Percentiles rank a stretch among this genome's conserved stretches.
phyloP scores from a whole-genome alignment of 2,888 invertebrate genomes.

The Kuschelorhynchus macadamiae region DNA sequence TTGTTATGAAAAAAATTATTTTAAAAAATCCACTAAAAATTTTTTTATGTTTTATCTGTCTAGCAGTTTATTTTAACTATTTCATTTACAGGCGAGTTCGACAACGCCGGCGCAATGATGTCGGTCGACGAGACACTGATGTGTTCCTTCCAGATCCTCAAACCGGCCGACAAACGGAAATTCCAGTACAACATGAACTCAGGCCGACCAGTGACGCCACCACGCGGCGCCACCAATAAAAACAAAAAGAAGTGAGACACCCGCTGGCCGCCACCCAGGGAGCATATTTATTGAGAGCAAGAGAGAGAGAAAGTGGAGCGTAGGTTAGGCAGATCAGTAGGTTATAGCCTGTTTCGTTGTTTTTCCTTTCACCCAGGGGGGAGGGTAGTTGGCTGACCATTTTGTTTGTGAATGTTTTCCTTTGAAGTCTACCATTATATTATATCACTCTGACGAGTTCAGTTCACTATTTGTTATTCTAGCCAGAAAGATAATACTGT shows the following conservation, averaged over 20 bases:
- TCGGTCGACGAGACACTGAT: conserved; percentile 99
- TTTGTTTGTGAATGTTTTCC: too few species aligned
- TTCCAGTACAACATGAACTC: conserved; percentile 94
- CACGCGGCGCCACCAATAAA: conserved; percentile 93
- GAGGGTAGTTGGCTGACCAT: neutral
- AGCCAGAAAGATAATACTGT: too few species aligned
- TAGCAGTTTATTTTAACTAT: too few species aligned
- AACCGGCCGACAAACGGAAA: conserved; percentile 99
- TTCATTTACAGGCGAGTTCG: conserved; percentile 78
- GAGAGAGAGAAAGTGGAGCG: conserved; percentile 17
- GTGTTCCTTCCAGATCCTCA: conserved; percentile 98
- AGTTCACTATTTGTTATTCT: too few species aligned
- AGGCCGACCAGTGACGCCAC: conserved; percentile 98
- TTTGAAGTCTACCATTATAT: too few species aligned
- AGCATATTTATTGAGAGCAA: conserved; percentile 40
- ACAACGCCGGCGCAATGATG: conserved; percentile 96
- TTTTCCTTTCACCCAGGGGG: neutral
- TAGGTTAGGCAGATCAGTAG: conserved; percentile 4
- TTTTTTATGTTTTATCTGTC: neutral
- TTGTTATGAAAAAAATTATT: too few species aligned
- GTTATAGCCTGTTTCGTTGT: conserved; percentile 6
- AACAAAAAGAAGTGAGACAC: conserved; percentile 89
- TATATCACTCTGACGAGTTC: too few species aligned
- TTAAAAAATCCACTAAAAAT: too few species aligned
- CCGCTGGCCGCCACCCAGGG: conserved; percentile 1